Evolutionary conservation across 2,797 vertebrate species (phyloP), one percentile per base, ranked within the genome.

Genomic region (Oceanodroma leucorhoa): DNA sequence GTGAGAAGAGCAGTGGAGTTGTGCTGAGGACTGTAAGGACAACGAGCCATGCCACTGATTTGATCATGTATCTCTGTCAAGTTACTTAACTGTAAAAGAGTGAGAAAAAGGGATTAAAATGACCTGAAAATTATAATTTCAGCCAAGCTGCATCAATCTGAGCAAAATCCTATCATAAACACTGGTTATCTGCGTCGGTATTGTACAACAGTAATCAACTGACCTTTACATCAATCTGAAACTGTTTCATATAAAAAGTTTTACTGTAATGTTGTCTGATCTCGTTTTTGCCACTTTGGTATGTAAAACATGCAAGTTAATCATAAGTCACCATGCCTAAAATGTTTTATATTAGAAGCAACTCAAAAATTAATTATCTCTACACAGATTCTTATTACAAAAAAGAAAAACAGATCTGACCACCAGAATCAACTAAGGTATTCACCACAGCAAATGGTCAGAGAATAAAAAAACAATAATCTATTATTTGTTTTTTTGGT

Each of bases 21-120:
- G 98, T 99, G 99, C 80, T 99, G 98, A 7, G 99, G 99, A 94
- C 99, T 99, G 96, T 99, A 99, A 24, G 99, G 99, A 90, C 99
- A 99, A 60, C 99, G 98, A 40, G 99, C 99, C 99, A 99, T 99
- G 26, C 99, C 99, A 24, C 98, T 99, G 97, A 99, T 99, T 98
- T 99, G 99, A 95, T 99, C 99, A 1, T 99, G 99, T 97, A 99
- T 98, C 97, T 99, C 99, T 1, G 99, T 99, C 96, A 99, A 97
- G 96, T 99, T 99, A 75, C 96, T 99, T 96, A 99, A 93, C 99
- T 99, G 94, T 20, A 92, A 75, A 65, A 22, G 7, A 85, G 54
- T 29, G 36, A 91, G 46, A 93, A 77, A 87, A 93, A 75, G 20
- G 14, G 14, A 86, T 91, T 85, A 53, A 81, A 90, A 84, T 57